Conservation (phyloP, 2,797 vertebrate species). For the Synanceia verrucosa region DNA sequence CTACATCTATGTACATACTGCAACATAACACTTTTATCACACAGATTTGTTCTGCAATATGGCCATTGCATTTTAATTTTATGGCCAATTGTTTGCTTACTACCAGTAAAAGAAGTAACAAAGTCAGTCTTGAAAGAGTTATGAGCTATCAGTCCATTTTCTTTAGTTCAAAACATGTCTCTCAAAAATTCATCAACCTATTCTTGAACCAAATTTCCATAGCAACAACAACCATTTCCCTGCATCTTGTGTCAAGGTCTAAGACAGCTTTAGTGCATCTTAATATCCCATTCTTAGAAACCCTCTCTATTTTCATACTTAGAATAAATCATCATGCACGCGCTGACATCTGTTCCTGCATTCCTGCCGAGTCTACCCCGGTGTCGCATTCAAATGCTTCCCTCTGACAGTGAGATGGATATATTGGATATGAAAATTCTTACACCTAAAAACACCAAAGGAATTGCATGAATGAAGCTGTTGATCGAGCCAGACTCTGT, state of each 20-base stretch:
- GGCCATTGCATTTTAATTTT: not conserved
- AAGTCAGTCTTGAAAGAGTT: not conserved
- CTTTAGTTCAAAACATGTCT: conserved; percentile 17
- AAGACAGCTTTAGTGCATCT: conserved; percentile 30
- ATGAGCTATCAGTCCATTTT: not conserved
- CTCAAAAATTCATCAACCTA: conserved; percentile 13
- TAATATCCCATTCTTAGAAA: conserved; percentile 57
- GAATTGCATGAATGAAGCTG: conserved; percentile 42
- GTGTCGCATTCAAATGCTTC: conserved; percentile 53
- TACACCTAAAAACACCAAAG: conserved; percentile 36
- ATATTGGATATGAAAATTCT: conserved; percentile 54
- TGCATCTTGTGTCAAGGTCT: conserved; percentile 31
- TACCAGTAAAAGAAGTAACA: not conserved
- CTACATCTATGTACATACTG: not conserved
- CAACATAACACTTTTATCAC: not conserved
- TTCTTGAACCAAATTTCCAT: conserved; percentile 56
- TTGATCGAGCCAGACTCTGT: conserved; percentile 10
- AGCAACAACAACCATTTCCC: conserved; percentile 53
- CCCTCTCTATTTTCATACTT: conserved; percentile 40
- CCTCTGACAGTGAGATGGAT: conserved; percentile 45
- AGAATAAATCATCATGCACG: conserved; percentile 56
- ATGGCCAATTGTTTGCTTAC: not conserved
- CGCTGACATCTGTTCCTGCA: conserved; percentile 47
- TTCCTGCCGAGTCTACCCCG: conserved; percentile 50
- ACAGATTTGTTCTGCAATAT: conserved; percentile 1